phyloP scores from a whole-genome alignment of 2,888 invertebrate species.

The Capitulum mitella region DNA sequence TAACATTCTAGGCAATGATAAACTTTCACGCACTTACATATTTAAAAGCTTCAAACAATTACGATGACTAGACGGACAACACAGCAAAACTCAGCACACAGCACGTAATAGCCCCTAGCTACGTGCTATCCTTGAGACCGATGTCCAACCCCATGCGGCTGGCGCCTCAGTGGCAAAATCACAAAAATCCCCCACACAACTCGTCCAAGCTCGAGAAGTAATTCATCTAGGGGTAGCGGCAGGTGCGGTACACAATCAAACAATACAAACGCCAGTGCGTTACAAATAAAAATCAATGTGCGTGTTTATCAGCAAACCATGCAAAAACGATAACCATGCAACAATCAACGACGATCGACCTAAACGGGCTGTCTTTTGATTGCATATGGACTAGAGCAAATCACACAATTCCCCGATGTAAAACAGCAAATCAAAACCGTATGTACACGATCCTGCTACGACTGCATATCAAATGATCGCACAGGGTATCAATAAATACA shows the following conservation, averaged over 20 bases:
- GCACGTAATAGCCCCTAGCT: not conserved
- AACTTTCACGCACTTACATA: not conserved
- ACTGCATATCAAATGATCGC: not conserved
- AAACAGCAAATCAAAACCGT: not conserved
- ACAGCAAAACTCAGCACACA: not conserved
- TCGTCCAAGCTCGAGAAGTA: not conserved
- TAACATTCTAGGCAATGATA: not conserved
- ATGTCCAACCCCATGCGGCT: no score
- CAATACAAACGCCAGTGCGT: not conserved
- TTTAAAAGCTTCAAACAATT: not conserved
- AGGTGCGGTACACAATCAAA: not conserved
- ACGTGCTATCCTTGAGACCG: no score
- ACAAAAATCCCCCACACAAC: not conserved
- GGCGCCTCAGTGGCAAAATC: no score
- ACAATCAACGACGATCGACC: not conserved
- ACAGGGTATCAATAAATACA: slow-evolving; percentile 1
- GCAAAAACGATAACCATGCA: not conserved
- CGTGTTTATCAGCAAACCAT: not conserved
- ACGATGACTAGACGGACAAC: slow-evolving; percentile 3
- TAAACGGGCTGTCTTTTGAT: not conserved
- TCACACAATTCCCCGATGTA: slow-evolving; percentile 1
- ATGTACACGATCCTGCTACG: not conserved
- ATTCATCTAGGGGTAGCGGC: not conserved
- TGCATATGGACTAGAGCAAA: slow-evolving; percentile 9
- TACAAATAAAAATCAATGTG: not conserved